A percentile compares a stretch with the other conserved stretches of the same genome.
Conservation (phyloP, 92 coral and sea anemone species). For the Porites evermanni region DNA sequence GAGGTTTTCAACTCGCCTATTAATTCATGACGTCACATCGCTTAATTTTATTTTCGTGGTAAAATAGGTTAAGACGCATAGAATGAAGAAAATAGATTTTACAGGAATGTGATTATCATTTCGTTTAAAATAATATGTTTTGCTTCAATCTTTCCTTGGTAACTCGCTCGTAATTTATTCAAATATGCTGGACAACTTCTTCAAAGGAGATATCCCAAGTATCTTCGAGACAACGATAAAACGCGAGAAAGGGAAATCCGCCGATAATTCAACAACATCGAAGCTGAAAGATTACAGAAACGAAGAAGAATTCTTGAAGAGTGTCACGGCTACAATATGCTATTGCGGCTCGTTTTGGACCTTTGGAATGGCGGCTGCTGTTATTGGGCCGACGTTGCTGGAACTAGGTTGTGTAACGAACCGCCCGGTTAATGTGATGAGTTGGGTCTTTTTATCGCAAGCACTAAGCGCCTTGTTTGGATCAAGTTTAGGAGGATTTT, state of each 20-base stretch:
- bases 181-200: slow-evolving; percentile 89
- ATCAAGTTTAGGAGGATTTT: slow-evolving; percentile 87
- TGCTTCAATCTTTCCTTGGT: neutral
- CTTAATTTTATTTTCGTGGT: slow-evolving; percentile 11
- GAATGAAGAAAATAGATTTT: slow-evolving; percentile 37
- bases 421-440: slow-evolving; percentile 78
- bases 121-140: slow-evolving; percentile 5
- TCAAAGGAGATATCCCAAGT: slow-evolving; percentile 96
- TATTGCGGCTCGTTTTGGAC: slow-evolving; percentile 96
- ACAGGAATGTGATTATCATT: neutral
- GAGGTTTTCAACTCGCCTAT: neutral
- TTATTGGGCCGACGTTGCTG: slow-evolving; percentile 96
- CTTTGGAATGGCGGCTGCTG: slow-evolving; percentile 96
- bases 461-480: slow-evolving; percentile 95
- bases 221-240: slow-evolving; percentile 90
- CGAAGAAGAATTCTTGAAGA: slow-evolving; percentile 91
- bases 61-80: neutral
- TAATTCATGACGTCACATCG: slow-evolving; percentile 38
- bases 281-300: slow-evolving; percentile 79
- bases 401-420: slow-evolving; percentile 93
- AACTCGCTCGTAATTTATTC: neutral
- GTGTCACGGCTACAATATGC: slow-evolving; percentile 84
- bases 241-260: slow-evolving; percentile 75
- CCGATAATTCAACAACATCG: slow-evolving; percentile 48
- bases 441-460: slow-evolving; percentile 96